A percentile compares a stretch with the other conserved stretches of the same genome.
These are phyloP conservation scores for Drosophila truncata DNA, from an alignment of 1,140 invertebrate species.

Conservation along the genomic window DNA sequence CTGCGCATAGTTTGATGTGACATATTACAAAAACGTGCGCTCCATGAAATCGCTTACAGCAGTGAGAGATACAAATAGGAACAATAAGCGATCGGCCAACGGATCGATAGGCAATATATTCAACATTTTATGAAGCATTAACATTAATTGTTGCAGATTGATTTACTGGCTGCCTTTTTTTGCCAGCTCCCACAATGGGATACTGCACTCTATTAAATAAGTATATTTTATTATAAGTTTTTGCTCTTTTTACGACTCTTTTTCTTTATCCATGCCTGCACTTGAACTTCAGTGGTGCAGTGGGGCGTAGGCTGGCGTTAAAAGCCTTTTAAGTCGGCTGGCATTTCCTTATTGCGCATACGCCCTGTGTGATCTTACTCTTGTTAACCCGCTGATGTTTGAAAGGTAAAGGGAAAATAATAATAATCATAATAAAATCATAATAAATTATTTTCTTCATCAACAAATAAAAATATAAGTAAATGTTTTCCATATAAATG, in stretches of 20 bases:
- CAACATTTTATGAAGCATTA: conserved; percentile 71
- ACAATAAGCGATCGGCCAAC: conserved; percentile 34
- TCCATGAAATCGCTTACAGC: conserved; percentile 56
- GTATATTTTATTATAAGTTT: conserved; percentile 56
- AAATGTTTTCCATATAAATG: not conserved
- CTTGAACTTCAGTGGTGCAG: conserved; percentile 44
- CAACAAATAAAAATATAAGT: not conserved
- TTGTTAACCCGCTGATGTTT: conserved; percentile 10
- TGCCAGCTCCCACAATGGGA: conserved; percentile 2
- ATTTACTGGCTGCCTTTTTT: conserved; percentile 52
- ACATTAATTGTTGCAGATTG: conserved; percentile 67
- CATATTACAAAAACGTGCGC: conserved; percentile 81
- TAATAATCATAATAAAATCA: too few relatives aligned
- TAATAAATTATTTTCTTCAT: not conserved
- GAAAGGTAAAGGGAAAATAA: not conserved
- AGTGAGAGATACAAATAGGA: conserved; percentile 57
- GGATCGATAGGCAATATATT: conserved; percentile 44
- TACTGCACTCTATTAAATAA: not conserved
- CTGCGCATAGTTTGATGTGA: conserved; percentile 71
- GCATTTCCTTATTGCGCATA: conserved; percentile 77
- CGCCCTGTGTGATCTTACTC: conserved; percentile 44
- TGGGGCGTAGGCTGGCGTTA: conserved; percentile 40
- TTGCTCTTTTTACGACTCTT: conserved; percentile 14
- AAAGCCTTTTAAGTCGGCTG: conserved; percentile 43
- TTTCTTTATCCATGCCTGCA: conserved; percentile 11